Percentiles rank a stretch among this genome's conserved stretches.
Evolutionary conservation across 2,797 vertebrate species (phyloP).

Genomic region (Bufotes viridis): DNA sequence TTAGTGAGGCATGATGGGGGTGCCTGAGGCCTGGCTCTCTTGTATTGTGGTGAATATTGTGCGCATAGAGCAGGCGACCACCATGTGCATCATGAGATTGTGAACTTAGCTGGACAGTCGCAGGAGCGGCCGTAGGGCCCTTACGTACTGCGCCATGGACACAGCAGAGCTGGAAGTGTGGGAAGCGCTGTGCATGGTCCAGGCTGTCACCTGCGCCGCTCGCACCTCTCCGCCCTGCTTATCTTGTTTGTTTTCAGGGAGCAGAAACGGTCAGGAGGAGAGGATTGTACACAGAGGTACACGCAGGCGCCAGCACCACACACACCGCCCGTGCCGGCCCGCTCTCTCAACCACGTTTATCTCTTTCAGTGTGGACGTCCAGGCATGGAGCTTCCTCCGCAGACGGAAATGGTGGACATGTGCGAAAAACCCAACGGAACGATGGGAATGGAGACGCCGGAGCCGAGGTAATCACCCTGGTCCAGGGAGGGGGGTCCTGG

Average conservation of each 20-base stretch:
- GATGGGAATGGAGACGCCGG: slow-evolving; percentile 30
- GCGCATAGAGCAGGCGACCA: background rate
- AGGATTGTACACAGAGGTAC: background rate
- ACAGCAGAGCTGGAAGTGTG: background rate
- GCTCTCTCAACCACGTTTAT: background rate
- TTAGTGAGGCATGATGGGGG: no score
- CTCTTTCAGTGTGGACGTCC: slow-evolving; percentile 39
- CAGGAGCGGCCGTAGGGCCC: no score
- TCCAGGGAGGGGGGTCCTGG: background rate
- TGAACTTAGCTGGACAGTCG: background rate
- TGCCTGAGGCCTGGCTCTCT: no score
- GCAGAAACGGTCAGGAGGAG: slow-evolving; percentile 2
- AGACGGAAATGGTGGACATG: slow-evolving; percentile 56
- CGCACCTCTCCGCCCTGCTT: slow-evolving; percentile 29
- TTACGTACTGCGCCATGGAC: background rate
- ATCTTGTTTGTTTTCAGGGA: slow-evolving; percentile 61
- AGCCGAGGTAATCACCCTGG: slow-evolving; percentile 33
- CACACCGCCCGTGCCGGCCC: background rate
- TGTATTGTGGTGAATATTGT: background rate
- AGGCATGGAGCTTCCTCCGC: slow-evolving; percentile 36
- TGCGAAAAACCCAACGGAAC: slow-evolving; percentile 28
- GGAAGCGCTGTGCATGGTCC: background rate
- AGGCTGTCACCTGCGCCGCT: background rate
- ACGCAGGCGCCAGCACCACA: background rate
- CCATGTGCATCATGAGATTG: background rate